A percentile compares a stretch with the other conserved stretches of the same genome.
phyloP scores from a whole-genome alignment of 2,888 invertebrate species.

The Polyommatus iphigenia region DNA sequence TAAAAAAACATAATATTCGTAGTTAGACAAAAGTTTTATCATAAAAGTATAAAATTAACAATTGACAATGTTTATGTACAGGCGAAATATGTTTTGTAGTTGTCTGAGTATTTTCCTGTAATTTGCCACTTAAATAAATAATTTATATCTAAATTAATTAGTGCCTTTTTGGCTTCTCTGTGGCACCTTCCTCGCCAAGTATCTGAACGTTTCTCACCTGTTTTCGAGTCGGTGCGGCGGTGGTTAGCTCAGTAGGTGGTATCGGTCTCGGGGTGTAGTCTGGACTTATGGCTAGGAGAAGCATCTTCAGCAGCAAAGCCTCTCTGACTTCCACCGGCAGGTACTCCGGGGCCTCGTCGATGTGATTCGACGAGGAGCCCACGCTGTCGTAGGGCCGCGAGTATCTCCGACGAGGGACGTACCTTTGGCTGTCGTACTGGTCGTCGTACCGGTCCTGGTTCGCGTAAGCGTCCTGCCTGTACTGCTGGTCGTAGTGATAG shows the following conservation, averaged over 20 bases:
- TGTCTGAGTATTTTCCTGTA: slow-evolving; percentile 34
- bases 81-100: slow-evolving; percentile 7
- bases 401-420: slow-evolving; percentile 67
- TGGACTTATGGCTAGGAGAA: slow-evolving; percentile 85
- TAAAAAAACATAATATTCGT: not conserved
- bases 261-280: slow-evolving; percentile 72
- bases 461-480: slow-evolving; percentile 62
- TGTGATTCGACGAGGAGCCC: slow-evolving; percentile 64
- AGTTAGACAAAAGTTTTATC: not conserved
- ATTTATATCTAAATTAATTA: slow-evolving; percentile 43
- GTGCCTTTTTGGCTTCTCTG: slow-evolving; percentile 58
- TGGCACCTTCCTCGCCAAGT: slow-evolving; percentile 82
- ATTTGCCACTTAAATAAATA: slow-evolving; percentile 35
- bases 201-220: slow-evolving; percentile 87
- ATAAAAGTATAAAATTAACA: slow-evolving; percentile 30
- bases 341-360: slow-evolving; percentile 80
- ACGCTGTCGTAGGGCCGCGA: slow-evolving; percentile 66
- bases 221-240: slow-evolving; percentile 75
- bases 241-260: slow-evolving; percentile 69
- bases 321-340: slow-evolving; percentile 86
- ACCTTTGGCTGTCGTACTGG: slow-evolving; percentile 73
- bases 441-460: slow-evolving; percentile 65
- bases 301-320: slow-evolving; percentile 85
- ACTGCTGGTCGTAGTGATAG: slow-evolving; percentile 65
- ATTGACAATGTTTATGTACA: slow-evolving; percentile 15